Base-by-base conservation (phyloP, 92 coral and sea anemone species). In the Phymanthus crucifer region DNA sequence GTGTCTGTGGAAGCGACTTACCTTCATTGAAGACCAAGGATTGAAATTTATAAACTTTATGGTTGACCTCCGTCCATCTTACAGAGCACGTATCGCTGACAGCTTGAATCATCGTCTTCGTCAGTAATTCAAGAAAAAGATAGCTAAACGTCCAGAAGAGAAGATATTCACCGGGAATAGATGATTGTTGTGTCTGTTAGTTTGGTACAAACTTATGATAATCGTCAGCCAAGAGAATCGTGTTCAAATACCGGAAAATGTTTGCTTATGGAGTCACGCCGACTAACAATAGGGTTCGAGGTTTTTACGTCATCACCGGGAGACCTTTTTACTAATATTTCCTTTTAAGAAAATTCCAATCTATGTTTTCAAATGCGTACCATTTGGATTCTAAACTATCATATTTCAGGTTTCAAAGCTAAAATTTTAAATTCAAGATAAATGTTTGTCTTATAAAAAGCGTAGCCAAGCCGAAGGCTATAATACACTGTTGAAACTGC, bases 11-110 rank as follows among this genome's bases (percentile, higher is more conserved):
- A 17, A 43, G 4, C 5, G 26, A 40, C 85, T 46, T 83, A 87
- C 91, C 91, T 78, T 87, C 85, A 12, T 79, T 83, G 80, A 87
- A 87, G 12, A 87, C 85, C 17, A 87, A 72, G 8, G 87, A 76
- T 74, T 87, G 91, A 58, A 87, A 87, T 21, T 87, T 87, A 82
- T 87, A 87, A 14, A 87, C 83, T 68, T 83, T 72, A 19, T 87
- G 78, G 64, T 87, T 85, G 29, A 87, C 69, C 68, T 83, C 68
- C 2, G 88, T 89, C 74, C 80, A 86, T 34, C 83, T 73, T 6
- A 89, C 90, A 14, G 87, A 75, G 33, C 89, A 85, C 16, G 52
- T 31, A 16, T 89, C 93, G 23, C 84, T 82, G 16, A 79, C 76
- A 1, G 90, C 81, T 16, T 82, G 84, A 36, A 89, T 86, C 91